Base-by-base conservation (phyloP, 2,797 vertebrate species). In the Melanotaenia pygmaea region DNA sequence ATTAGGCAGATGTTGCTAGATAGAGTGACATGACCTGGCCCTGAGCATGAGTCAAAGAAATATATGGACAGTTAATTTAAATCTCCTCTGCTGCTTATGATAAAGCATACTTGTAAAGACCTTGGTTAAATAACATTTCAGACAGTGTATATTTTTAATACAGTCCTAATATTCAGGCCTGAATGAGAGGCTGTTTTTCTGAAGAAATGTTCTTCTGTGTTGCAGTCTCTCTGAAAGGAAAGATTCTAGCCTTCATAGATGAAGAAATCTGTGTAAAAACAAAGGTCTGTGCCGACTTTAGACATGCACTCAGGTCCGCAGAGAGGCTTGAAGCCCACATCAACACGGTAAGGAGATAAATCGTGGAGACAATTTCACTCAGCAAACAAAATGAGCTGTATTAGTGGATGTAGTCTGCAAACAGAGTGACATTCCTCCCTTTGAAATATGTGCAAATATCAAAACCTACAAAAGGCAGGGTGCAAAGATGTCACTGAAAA, bases 361-460 rank as follows among this genome's bases (percentile, higher is more conserved):
- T 74, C 45, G 40, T 37, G 1, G 14, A 69, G 58, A 59, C 59
- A 56, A 77, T 71, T 58, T 77, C 63, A n/a, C 71, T 73, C 56
- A 32, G 64, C 61, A 72, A 81, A 84, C 56, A 76, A 14, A 18
- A 35, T 37, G 26, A 47, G 20, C 24, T 38, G 37, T 28, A 67
- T 62, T 51, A 51, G 35, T 8, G 1, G 22, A 1, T 62, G 38
- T 26, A 45, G 50, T 63, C 53, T 24, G 40, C 70, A 70, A 67
- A 67, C 66, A 62, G 28, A 58, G 40, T 51, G 32, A 37, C 22
- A 70, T 24, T 53, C 43, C 8, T 57, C 34, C 53, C 38, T 34
- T 13, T 34, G 26, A 18, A 59, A 64, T 32, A 28, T 40, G 54
- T 65, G 26, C 24, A 71, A 63, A 34, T 37, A 53, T 59, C 1